Conservation (phyloP, 2,888 invertebrate species). For the Trichogramma evanescens region DNA sequence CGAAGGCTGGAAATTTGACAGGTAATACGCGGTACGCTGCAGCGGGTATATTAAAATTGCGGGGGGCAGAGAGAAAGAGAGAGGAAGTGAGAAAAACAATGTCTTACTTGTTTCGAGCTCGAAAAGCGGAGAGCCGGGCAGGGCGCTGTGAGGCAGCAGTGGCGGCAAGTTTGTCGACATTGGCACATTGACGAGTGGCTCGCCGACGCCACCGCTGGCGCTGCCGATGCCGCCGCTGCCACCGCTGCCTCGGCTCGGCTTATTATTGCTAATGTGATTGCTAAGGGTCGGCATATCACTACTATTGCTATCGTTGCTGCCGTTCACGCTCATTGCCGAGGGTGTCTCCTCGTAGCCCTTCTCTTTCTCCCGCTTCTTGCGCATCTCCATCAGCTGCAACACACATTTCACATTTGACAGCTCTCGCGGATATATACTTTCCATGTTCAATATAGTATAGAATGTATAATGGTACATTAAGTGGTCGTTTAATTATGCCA, state of each 20-base stretch:
- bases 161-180: slow-evolving; percentile 47
- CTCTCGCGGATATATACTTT: no score
- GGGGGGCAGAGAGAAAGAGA: no score
- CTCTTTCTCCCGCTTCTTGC: slow-evolving; percentile 23
- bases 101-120: slow-evolving; percentile 13
- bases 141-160: slow-evolving; percentile 49
- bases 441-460: no score
- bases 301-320: slow-evolving; percentile 57
- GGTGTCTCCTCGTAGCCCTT: slow-evolving; percentile 22
- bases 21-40: neutral
- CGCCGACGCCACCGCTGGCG: no score
- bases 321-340: slow-evolving; percentile 37
- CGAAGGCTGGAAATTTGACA: no score
- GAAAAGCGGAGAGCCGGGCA: slow-evolving; percentile 4
- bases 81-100: neutral
- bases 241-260: neutral
- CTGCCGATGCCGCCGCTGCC: neutral
- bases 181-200: no score
- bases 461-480: no score
- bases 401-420: neutral
- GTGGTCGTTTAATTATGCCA: no score
- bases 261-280: slow-evolving; percentile 38
- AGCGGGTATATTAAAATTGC: neutral
- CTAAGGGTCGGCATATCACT: slow-evolving; percentile 52
- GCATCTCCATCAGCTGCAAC: slow-evolving; percentile 12